Percentiles rank a stretch among this genome's conserved stretches.
phyloP scores from a whole-genome alignment of 2,113 vertebrate genomes.

The Etia nguti region DNA sequence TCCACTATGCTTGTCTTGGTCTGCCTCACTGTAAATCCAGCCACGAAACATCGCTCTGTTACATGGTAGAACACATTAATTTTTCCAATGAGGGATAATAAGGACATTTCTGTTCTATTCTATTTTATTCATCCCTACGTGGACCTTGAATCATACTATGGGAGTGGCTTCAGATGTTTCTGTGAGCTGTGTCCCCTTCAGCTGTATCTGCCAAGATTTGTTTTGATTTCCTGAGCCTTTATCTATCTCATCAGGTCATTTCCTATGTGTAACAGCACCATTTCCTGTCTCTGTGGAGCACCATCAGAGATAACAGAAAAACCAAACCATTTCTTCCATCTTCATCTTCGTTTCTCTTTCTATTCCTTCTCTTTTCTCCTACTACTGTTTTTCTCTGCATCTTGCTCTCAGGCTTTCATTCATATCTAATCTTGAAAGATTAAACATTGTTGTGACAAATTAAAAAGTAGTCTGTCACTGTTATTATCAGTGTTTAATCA shows the following conservation, averaged over 20 bases:
- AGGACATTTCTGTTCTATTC: background rate
- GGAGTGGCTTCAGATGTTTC: background rate
- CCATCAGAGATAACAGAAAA: slow-evolving; percentile 30
- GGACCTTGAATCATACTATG: background rate
- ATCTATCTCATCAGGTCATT: slow-evolving; percentile 38
- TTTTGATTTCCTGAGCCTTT: slow-evolving; percentile 27
- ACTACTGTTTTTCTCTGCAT: background rate
- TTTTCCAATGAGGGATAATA: background rate
- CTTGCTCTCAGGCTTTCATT: background rate
- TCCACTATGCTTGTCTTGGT: too few species aligned
- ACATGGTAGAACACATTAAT: too few species aligned
- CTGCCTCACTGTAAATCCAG: too few species aligned
- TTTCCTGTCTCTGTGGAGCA: slow-evolving; percentile 47
- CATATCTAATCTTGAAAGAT: background rate
- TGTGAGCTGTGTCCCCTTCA: background rate
- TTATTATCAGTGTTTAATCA: background rate
- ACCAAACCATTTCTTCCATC: background rate
- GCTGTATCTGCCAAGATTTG: background rate
- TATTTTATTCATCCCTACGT: background rate
- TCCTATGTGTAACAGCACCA: slow-evolving; percentile 21
- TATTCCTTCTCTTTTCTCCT: background rate
- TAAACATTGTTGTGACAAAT: background rate
- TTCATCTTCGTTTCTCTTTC: background rate
- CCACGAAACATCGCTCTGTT: too few species aligned
- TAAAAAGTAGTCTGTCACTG: background rate